Conservation (phyloP, 2,797 vertebrate genomes). For the Limosa lapponica region DNA sequence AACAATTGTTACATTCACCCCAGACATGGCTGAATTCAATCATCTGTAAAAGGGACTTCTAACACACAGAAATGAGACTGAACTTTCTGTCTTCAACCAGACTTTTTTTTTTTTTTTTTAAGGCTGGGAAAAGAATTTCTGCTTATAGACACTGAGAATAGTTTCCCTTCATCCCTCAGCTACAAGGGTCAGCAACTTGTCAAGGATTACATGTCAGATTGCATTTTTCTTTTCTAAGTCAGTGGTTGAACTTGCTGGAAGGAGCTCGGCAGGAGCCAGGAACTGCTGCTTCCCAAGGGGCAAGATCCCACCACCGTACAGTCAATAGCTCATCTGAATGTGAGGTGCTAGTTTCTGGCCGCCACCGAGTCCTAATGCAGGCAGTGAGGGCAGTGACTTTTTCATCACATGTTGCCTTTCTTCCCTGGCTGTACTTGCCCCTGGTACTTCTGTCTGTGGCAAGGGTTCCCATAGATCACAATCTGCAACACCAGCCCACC, state of each 20-base stretch:
- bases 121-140: not conserved
- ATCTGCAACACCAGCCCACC: not conserved
- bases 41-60: not conserved
- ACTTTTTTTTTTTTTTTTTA: not conserved
- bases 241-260: slow-evolving; percentile 56
- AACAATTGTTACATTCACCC: not conserved
- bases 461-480: not conserved
- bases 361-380: not conserved
- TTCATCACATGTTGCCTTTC: not conserved
- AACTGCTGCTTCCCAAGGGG: slow-evolving; percentile 10
- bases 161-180: not conserved
- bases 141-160: not conserved
- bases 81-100: not conserved
- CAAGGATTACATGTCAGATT: slow-evolving; percentile 35
- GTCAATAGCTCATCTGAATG: not conserved
- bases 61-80: not conserved
- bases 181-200: slow-evolving; percentile 38
- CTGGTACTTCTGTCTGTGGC: not conserved
- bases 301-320: not conserved
- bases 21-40: not conserved
- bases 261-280: slow-evolving; percentile 21
- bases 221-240: slow-evolving; percentile 39
- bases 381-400: not conserved
- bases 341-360: not conserved
- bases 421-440: not conserved